Evolutionary conservation across 1,140 invertebrate species (phyloP).

Genomic region (Phocides pigmalion): DNA sequence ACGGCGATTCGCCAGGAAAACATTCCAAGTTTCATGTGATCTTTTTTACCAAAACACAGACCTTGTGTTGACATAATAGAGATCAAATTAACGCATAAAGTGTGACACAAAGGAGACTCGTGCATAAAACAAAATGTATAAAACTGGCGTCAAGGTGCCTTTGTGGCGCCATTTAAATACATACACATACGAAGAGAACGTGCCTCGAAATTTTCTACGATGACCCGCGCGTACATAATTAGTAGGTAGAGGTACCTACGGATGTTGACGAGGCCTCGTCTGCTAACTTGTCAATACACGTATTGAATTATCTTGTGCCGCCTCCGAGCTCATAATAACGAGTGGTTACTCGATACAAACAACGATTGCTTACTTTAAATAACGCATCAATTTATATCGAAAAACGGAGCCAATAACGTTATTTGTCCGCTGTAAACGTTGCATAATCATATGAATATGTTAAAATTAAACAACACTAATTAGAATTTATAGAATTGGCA

Average conservation of each 20-base stretch:
- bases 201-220: conserved; percentile 58
- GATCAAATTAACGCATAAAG: conserved; percentile 43
- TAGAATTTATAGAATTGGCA: conserved; percentile 44
- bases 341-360: conserved; percentile 30
- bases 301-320: conserved; percentile 44
- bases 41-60: conserved; percentile 27
- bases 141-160: conserved; percentile 59
- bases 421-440: conserved; percentile 42
- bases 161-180: conserved; percentile 51
- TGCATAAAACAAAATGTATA: conserved; percentile 40
- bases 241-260: conserved; percentile 36
- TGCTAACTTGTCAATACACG: conserved; percentile 42
- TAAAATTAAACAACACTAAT: conserved; percentile 54
- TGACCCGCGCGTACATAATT: conserved; percentile 47
- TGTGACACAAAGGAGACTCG: conserved; percentile 43
- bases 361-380: conserved; percentile 34
- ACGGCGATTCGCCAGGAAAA: conserved; percentile 2
- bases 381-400: conserved; percentile 33
- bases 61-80: conserved; percentile 42
- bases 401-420: conserved; percentile 38
- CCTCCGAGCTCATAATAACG: conserved; percentile 31
- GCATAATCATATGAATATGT: conserved; percentile 38
- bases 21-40: conserved; percentile 8
- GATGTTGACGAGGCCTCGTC: conserved; percentile 38
- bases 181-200: conserved; percentile 43